Percentiles rank a stretch among this genome's conserved stretches.
phyloP scores from a whole-genome alignment of 2,888 invertebrate species.

The Argyra leucocephala region DNA sequence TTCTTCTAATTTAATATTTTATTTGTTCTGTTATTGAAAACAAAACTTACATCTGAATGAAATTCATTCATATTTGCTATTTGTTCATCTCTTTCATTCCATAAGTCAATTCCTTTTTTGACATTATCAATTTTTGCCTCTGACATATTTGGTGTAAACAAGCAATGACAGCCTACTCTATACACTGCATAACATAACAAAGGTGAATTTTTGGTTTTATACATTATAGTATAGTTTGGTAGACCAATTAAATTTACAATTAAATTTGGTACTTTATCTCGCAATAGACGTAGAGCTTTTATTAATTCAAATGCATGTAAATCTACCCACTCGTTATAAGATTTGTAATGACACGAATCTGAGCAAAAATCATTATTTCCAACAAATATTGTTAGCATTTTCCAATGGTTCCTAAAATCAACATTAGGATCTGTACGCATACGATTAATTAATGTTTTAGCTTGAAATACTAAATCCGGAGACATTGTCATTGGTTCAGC shows the following conservation, averaged over 20 bases:
- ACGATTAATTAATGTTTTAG: constrained; percentile 30
- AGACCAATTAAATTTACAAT: constrained; percentile 32
- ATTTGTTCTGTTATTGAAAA: not conserved
- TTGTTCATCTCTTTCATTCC: constrained; percentile 47
- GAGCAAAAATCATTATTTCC: constrained; percentile 54
- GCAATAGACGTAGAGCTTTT: constrained; percentile 44
- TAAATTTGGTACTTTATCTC: constrained; percentile 48
- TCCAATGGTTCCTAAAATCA: constrained; percentile 51
- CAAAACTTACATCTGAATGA: constrained; percentile 27
- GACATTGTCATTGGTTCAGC: constrained; percentile 40
- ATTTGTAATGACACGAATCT: constrained; percentile 46
- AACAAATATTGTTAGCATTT: constrained; percentile 50
- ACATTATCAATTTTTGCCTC: constrained; percentile 20
- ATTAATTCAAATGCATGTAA: constrained; percentile 46
- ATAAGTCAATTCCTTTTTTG: constrained; percentile 30
- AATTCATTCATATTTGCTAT: constrained; percentile 40
- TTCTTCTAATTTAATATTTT: not conserved
- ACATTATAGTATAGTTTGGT: constrained; percentile 28
- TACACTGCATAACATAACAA: constrained; percentile 29
- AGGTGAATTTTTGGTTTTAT: constrained; percentile 25
- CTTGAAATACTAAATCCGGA: constrained; percentile 32
- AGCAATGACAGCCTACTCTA: constrained; percentile 32
- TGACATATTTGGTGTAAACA: constrained; percentile 25
- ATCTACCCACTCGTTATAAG: constrained; percentile 37
- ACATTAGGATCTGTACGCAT: constrained; percentile 37